Percentiles rank a stretch among this genome's conserved stretches.
Conservation (phyloP, 2,888 invertebrate species). For the Morpho achilles region DNA sequence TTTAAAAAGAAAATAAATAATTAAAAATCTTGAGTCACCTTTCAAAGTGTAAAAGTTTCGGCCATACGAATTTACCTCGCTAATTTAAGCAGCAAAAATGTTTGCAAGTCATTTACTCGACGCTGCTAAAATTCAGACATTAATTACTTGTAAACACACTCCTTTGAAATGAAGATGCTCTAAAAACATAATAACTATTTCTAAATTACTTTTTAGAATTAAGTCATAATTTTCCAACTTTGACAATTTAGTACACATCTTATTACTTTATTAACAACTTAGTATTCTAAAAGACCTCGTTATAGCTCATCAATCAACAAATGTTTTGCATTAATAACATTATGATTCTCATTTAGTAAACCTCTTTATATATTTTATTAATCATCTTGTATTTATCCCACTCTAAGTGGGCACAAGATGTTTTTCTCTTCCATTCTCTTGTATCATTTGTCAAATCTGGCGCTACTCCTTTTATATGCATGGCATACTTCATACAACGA, state of each 20-base stretch:
- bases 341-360: too few species aligned
- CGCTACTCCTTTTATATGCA: too few species aligned
- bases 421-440: too few species aligned
- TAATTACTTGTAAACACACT: slow-evolving; percentile 31
- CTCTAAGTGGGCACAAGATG: too few species aligned
- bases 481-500: too few species aligned
- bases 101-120: slow-evolving; percentile 31
- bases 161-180: slow-evolving; percentile 20
- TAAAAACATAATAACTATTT: slow-evolving; percentile 16
- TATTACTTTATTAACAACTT: background rate
- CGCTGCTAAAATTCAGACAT: slow-evolving; percentile 30
- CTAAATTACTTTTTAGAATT: slow-evolving; percentile 5
- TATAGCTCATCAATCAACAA: too few species aligned
- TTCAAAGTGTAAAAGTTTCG: slow-evolving; percentile 30
- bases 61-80: slow-evolving; percentile 32
- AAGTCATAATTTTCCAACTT: background rate
- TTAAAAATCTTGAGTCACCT: slow-evolving; percentile 31
- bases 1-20: slow-evolving; percentile 23
- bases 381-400: too few species aligned
- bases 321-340: too few species aligned
- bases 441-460: too few species aligned
- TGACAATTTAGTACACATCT: background rate
- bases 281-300: too few species aligned
- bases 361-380: too few species aligned
- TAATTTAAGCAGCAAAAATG: slow-evolving; percentile 36